Evolutionary conservation across 1,140 invertebrate genomes (phyloP), one percentile per base, ranked within the genome.

Genomic region (Periplaneta americana): DNA sequence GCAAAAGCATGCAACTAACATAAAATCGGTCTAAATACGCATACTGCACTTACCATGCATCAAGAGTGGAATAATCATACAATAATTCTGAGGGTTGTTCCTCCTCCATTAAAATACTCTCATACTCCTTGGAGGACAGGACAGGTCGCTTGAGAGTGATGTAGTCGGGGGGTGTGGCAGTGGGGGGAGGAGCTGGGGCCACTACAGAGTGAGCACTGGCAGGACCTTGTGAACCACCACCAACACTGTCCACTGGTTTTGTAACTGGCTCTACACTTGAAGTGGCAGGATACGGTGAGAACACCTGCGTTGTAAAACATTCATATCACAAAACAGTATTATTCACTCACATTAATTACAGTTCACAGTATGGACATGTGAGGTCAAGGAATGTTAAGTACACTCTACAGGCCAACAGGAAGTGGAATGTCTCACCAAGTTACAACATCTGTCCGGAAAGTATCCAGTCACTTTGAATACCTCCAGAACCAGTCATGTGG

Each of bases 11-110:
- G 22, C 48, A 66, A 66, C 22, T 66, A 15, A 15, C 39, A 48
- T 6, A 66, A 66, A 66, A 66, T n/a, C 17, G 17, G n/a, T n/a
- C n/a, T n/a, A n/a, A n/a, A n/a, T n/a, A n/a, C n/a, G n/a, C n/a
- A 48, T 18, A 48, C 3, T 48, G 10, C 9, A 34, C 90, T 91
- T 85, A 96, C 96, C 96, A 98, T 31, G 93, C 94, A 87, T 96
- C 92, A 80, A 97, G 91, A 80, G 92, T 93, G 78, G 94, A 92
- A 89, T 97, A 97, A 88, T 98, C 96, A 87, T 98, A 98, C 2
- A 98, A 91, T 88, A 95, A 92, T 82, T 95, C 92, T 77, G 95
- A 91, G 77, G 93, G 93, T 84, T 95, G 93, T 86, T 96, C 94
- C 85, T 96, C 95, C 83, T 96, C 95, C 0, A 93, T 87, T 2